Conservation (phyloP, 2,888 invertebrate species). For the Rhyacophila evoluta region DNA sequence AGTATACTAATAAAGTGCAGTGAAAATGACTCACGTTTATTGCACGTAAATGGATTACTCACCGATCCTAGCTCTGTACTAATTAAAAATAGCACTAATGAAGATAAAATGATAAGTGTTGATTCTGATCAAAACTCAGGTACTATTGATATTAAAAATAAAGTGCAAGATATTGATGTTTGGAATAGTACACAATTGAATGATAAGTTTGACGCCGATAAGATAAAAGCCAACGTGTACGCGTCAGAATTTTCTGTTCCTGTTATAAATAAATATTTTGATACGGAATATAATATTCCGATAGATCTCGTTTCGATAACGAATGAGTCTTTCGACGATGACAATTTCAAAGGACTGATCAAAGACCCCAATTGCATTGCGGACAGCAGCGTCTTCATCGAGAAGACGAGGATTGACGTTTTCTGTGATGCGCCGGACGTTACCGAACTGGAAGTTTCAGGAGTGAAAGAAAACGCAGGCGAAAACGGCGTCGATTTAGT, state of each 20-base stretch:
- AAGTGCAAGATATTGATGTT: not conserved
- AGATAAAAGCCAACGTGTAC: not conserved
- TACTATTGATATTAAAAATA: not conserved
- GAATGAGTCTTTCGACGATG: not conserved
- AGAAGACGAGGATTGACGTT: constrained; percentile 48
- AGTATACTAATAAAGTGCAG: not conserved
- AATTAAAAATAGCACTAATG: too few species aligned
- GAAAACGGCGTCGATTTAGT: constrained; percentile 61
- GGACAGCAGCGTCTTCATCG: not conserved
- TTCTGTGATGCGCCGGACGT: constrained; percentile 30
- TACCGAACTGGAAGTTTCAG: not conserved
- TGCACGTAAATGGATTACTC: not conserved
- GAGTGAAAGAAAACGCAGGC: constrained; percentile 5
- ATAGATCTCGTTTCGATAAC: not conserved
- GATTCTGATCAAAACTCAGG: not conserved
- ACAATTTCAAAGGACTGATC: not conserved
- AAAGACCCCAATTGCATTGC: not conserved
- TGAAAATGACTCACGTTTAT: not conserved
- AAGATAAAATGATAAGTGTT: not conserved
- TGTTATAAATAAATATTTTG: constrained; percentile 1
- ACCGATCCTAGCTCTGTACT: too few species aligned
- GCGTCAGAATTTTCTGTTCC: not conserved
- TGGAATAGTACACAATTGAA: not conserved
- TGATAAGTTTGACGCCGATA: not conserved
- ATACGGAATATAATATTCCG: constrained; percentile 19